These are phyloP conservation scores for Chrysocyon brachyurus DNA, from an alignment of 2,797 vertebrate genomes.

Conservation along the genomic window DNA sequence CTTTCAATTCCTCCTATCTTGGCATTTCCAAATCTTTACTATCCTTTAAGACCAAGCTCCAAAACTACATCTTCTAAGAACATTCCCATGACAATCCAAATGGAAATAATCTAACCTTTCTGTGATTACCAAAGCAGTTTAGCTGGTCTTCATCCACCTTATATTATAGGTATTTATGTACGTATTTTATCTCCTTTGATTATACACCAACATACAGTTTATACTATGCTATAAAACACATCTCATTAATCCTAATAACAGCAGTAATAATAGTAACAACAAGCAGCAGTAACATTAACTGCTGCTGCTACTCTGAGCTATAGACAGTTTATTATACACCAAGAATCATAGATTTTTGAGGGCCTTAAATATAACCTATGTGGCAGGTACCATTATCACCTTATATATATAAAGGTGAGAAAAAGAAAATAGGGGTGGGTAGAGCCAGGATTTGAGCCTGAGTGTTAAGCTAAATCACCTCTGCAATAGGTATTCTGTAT, in stretches of 20 bases:
- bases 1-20: neutral
- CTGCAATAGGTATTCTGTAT: neutral
- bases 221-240: neutral
- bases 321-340: neutral
- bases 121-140: conserved; percentile 8
- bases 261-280: neutral
- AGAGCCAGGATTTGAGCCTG: neutral
- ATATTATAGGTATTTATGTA: neutral
- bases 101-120: neutral
- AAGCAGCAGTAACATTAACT: neutral
- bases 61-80: conserved; percentile 4
- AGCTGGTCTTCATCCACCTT: neutral
- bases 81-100: neutral
- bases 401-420: neutral
- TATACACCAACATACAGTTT: neutral
- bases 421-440: neutral
- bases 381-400: neutral
- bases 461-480: neutral
- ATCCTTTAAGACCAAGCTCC: neutral
- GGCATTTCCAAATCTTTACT: neutral
- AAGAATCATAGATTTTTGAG: neutral
- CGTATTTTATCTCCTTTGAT: neutral
- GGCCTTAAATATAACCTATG: neutral
- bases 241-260: neutral
- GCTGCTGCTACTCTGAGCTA: neutral